Base-by-base conservation (phyloP, 2,113 vertebrate species). In the Aviceda subcristata region DNA sequence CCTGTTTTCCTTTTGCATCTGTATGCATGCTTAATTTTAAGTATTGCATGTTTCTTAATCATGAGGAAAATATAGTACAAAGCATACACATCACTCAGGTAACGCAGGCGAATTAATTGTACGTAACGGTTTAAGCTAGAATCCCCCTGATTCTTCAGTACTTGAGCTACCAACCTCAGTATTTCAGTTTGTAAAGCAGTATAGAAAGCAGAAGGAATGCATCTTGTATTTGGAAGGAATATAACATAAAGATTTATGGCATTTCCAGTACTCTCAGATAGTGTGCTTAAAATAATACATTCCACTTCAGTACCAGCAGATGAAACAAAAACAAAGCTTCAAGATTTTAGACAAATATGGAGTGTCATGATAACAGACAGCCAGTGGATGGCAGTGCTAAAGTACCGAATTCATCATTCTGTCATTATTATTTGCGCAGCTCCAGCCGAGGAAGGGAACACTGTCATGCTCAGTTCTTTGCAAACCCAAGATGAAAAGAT, bases 371-470 rank as follows among this genome's bases (percentile, higher is more conserved):
- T 46, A 26, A 72, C 62, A 84, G 39, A 29, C 26, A 59, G 59
- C 72, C 91, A 81, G 68, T 18, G 62, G 95, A 88, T 92, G 91
- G 84, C 93, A 95, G 76, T 82, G 74, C 32, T 81, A 15, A 77
- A 76, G 29, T 69, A 71, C 32, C 36, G 41, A 89, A 87, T 87
- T 85, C 29, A 45, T 72, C 0, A 2, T 68, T 66, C 38, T 71
- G n/a, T 16, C 41, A 17, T 72, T 79, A 29, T 43, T 46, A 36
- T 32, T 75, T 59, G 39, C 2, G 1, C 17, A 60, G 39, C 57
- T 81, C 29, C 59, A 71, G 15, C 23, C 1, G 2, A 71, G 64
- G 7, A 75, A 46, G 17, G 27, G 38, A 77, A 63, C 19, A n/a
- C 4, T 64, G 38, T 15, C 18, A 4, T 32, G 29, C 76, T 71